Base-by-base conservation (phyloP, 1,140 invertebrate genomes). In the Drosophila lini region DNA sequence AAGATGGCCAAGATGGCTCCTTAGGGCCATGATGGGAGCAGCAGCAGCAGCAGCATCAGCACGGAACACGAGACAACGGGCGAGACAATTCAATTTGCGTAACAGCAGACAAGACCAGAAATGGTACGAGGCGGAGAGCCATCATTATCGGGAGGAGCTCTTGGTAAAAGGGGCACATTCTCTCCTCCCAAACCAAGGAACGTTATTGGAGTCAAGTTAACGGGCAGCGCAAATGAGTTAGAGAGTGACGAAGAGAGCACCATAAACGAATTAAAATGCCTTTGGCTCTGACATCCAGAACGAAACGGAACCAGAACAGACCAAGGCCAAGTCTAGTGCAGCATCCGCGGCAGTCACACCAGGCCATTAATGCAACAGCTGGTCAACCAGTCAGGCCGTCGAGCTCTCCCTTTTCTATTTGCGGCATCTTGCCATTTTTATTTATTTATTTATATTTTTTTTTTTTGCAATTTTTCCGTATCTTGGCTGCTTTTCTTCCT, bases 231-330 rank as follows among this genome's bases (percentile, higher is more conserved):
- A 75, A 80, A 80, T 80, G 78, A 79, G 77, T 77, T 15, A 22
- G 45, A 16, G 34, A 48, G 41, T n/a, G 31, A 9, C 8, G 13
- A 22, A 16, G 11, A 22, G 31, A 44, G 58, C 59, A 59, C 50
- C 58, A 85, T 85, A 81, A 85, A 85, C 75, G 82, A 85, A 85
- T 85, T 84, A 84, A 84, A 84, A 84, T 78, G 77, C 81, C 81
- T 80, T 84, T 63, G 74, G 81, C 73, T 47, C 59, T 83, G 81
- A 80, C 65, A 64, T 80, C 65, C 50, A 44, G 42, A 25, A 68
- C 40, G 41, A 44, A 53, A 38, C 50, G 19, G 34, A 38, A 25
- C 34, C 48, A 47, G 44, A 41, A 28, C 11, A 53, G 34, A 58
- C 59, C 59, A 47, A 77, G 45, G 67, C 60, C 61, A 38, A 70